Base-by-base conservation (phyloP, 2,888 invertebrate species). In the Polymixis lichenea region DNA sequence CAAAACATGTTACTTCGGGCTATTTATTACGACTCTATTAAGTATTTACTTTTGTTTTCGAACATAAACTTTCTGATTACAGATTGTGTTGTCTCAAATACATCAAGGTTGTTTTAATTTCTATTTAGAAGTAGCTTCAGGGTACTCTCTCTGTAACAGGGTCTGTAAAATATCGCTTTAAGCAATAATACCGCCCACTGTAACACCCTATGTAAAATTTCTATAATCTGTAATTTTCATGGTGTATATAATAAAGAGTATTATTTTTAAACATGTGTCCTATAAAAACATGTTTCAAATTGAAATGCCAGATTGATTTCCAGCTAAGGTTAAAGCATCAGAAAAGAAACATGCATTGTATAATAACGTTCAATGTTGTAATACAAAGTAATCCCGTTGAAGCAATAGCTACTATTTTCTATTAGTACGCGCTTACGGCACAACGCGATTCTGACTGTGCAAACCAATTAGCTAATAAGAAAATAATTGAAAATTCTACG, bases 11-110 rank as follows among this genome's bases (percentile, higher is more conserved):
- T 80, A 78, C 78, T 77, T 64, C 6, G 68, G 71, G 53, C 68
- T 80, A 84, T 85, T 85, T 80, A 87, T 88, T 83, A 66, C 75
- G 64, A 77, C 55, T 82, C 60, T 64, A 80, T 83, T 76, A 84
- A 70, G 71, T 68, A 80, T 77, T 77, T 80, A 77, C 69, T 75
- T 80, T 75, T 75, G 58, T 82, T 76, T 64, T 64, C 51, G 56
- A 72, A 58, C 46, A 69, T 43, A 71, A 19, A 61, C 17, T 53
- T 22, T 60, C 43, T 25, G 49, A 72, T 78, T 72, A 38, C 43
- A 38, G 25, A 58, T 66, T 61, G 38, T 38, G 19, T 53, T 43
- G 46, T 38, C 9, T 46, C 61, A 67, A 73, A 60, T 43, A 32
- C 6, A 43, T 28, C 7, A 51, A 9, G 11, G 25, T 22, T 49